Evolutionary conservation across 2,113 vertebrate genomes (phyloP), one percentile per base, ranked within the genome.

Genomic region (Pedionomus torquatus): DNA sequence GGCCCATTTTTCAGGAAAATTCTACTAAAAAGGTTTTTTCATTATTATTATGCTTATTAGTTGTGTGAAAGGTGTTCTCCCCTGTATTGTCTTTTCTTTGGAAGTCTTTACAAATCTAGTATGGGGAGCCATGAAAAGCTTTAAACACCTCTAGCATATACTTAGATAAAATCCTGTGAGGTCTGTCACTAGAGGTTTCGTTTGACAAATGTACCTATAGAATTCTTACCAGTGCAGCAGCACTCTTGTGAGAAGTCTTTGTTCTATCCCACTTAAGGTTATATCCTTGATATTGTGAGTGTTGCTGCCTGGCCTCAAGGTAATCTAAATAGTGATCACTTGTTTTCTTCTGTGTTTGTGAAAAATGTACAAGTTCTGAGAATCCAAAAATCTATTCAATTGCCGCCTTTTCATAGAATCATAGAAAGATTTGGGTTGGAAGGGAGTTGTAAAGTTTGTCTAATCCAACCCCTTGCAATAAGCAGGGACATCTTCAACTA

Each of bases 301-400:
- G 31, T 44, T 87, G 63, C n/a, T 71, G 17, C 33, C 64, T 74
- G 15, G 31, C 4, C 12, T 94, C 25, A 52, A 37, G 49, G 35
- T 87, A 93, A 77, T 43, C 28, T 9, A 89, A 94, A 46, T 89
- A 82, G 35, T 72, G 48, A 93, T 84, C 43, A 49, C 15, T 72
- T 49, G 10, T 83, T 82, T 89, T 81, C 39, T 83, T 41, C 30
- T 51, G 44, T 48, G 14, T 70, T 63, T 54, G 15, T 76, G 30
- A 87, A 94, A 94, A 93, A 93, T n/a, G 10, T 66, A 31, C 61
- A 60, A 89, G 33, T 63, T 87, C 85, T 87, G 83, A 26, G 89
- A 71, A 78, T 52, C 13, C 63, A 54, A 96, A 97, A 85, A 91
- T n/a, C 39, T 41, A 78, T 72, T 71, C 33, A 74, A 4, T 54